Base-by-base conservation (phyloP, 1,140 invertebrate genomes). In the Leptopilina boulardi region DNA sequence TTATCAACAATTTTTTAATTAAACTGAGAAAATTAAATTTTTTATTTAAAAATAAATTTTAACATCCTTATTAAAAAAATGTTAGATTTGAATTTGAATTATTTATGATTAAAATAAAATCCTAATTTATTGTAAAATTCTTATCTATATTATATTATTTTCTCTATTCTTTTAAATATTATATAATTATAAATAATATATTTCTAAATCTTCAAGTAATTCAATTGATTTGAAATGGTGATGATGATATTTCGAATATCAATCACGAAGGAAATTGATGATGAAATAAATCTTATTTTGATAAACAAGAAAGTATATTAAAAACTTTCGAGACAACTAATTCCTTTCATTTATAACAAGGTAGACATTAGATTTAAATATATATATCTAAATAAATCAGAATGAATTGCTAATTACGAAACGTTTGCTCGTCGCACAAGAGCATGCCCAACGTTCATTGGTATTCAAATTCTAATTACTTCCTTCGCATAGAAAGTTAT, bases 401-500 rank as follows among this genome's bases (percentile, higher is more conserved):
- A 66, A 30, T 66, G 26, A 66, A 23, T 66, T 66, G 26, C 56
- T 66, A 66, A 66, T 66, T 66, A 66, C 56, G 23, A 66, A 66
- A 66, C 23, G 56, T 30, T 66, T n/a, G n/a, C n/a, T n/a, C 23
- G 56, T 66, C 56, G 56, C 10, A 66, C 56, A 30, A 66, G 26
- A 26, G 56, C 56, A 66, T 15, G 56, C 56, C 41, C n/a, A n/a
- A n/a, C n/a, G 70, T 30, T 23, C 73, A 77, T 73, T 77, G 74
- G 59, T 76, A 78, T 76, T 72, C 77, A 77, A 80, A 77, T 77
- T 73, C 71, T 59, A 66, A 56, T 42, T 74, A 75, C 44, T 80
- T 78, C 73, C 75, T 74, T 44, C 56, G 51, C 75, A 42, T 83
- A 83, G 82, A 83, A 83, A 83, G 82, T 83, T 81, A n/a, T n/a